phyloP scores from a whole-genome alignment of 2,888 invertebrate genomes.

The Seira musarum region DNA sequence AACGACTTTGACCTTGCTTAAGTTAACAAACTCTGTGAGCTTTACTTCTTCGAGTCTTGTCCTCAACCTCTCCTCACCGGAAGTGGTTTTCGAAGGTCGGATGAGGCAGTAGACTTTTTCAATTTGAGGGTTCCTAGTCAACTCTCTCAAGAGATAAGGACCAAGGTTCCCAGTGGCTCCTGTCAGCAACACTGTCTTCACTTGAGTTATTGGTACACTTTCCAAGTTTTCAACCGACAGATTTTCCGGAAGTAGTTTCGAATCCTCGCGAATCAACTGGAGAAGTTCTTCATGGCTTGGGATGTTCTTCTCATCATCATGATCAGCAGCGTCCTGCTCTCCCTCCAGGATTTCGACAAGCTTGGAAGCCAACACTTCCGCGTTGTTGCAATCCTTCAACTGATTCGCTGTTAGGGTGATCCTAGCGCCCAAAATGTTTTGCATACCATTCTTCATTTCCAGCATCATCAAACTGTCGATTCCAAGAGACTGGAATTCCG shows the following conservation, averaged over 20 bases:
- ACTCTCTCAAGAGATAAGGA: slow-evolving; percentile 40
- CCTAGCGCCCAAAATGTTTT: slow-evolving; percentile 46
- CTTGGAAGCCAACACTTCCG: slow-evolving; percentile 8
- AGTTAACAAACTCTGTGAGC: not conserved
- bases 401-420: slow-evolving; percentile 37
- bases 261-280: slow-evolving; percentile 38
- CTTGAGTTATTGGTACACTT: not conserved
- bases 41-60: not conserved
- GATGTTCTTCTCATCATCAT: no score
- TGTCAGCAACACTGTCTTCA: slow-evolving; percentile 39
- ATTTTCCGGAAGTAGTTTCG: slow-evolving; percentile 26
- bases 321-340: not conserved
- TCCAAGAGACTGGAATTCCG: slow-evolving; percentile 40
- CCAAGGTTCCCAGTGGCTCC: slow-evolving; percentile 53
- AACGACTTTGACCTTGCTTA: slow-evolving; percentile 17
- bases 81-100: not conserved
- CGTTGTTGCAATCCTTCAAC: slow-evolving; percentile 54
- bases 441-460: slow-evolving; percentile 55
- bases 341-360: slow-evolving; percentile 38
- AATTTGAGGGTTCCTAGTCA: slow-evolving; percentile 11
- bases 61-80: slow-evolving; percentile 18
- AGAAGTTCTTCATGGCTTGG: slow-evolving; percentile 36
- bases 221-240: not conserved
- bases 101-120: slow-evolving; percentile 43
- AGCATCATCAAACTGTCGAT: slow-evolving; percentile 58